Conservation (phyloP, 2,888 invertebrate genomes). For the Pasiphila rectangulata region DNA sequence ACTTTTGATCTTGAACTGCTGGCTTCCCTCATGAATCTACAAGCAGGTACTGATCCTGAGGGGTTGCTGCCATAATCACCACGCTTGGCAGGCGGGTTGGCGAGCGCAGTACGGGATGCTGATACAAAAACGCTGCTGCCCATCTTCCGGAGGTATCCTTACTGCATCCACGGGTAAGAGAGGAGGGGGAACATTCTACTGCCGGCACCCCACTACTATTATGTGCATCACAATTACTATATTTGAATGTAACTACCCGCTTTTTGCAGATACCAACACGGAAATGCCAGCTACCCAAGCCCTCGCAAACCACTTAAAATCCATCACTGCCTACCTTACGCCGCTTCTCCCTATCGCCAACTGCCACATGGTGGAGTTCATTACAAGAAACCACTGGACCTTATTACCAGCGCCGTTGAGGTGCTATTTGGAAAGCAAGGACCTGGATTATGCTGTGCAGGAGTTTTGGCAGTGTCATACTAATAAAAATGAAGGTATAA, state of each 20-base stretch:
- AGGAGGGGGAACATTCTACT: too few relatives aligned
- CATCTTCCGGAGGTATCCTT: too few relatives aligned
- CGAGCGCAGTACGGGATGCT: too few relatives aligned
- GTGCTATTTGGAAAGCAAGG: conserved; percentile 65
- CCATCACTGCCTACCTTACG: conserved; percentile 77
- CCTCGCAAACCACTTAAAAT: conserved; percentile 65
- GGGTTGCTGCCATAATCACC: too few relatives aligned
- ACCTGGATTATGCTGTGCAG: conserved; percentile 65
- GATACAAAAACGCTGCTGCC: too few relatives aligned
- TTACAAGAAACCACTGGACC: conserved; percentile 85
- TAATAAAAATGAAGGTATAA: conserved; percentile 12
- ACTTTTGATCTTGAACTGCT: too few relatives aligned
- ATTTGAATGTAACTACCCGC: too few relatives aligned
- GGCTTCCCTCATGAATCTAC: too few relatives aligned
- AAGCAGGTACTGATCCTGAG: too few relatives aligned
- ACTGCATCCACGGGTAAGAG: too few relatives aligned
- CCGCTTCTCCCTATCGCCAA: conserved; percentile 84
- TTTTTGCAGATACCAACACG: conserved; percentile 14
- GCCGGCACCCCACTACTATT: neutral
- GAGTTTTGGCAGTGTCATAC: conserved; percentile 68
- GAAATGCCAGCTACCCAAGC: conserved; percentile 46
- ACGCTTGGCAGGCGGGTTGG: too few relatives aligned
- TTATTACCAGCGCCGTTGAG: conserved; percentile 78
- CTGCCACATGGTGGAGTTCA: conserved; percentile 86
- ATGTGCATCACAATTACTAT: neutral